These are phyloP conservation scores for Ostrea edulis DNA, from an alignment of 1,140 invertebrate species.

Conservation along the genomic window DNA sequence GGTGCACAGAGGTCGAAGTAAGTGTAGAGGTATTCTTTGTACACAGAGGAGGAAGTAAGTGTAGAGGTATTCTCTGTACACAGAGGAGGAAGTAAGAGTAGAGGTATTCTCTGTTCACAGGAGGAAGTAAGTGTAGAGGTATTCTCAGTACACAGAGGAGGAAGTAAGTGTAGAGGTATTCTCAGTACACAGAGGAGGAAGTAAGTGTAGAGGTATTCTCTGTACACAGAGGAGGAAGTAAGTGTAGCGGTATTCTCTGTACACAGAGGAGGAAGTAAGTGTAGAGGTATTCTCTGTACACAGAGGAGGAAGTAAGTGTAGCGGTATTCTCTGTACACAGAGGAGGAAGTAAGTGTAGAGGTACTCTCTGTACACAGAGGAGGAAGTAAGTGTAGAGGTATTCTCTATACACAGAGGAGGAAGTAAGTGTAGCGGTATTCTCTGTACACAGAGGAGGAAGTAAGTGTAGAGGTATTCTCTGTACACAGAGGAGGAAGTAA, in stretches of 20 bases:
- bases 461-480: neutral
- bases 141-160: neutral
- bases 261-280: slow-evolving; percentile 3
- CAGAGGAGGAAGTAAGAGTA: neutral
- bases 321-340: neutral
- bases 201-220: neutral
- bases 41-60: slow-evolving; percentile 6
- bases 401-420: neutral
- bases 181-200: neutral
- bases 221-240: neutral
- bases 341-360: neutral
- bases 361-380: neutral
- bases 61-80: neutral
- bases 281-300: neutral
- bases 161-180: neutral
- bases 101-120: neutral
- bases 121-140: neutral
- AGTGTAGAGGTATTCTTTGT: neutral
- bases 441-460: neutral
- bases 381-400: neutral
- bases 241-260: neutral
- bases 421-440: neutral
- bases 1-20: neutral
- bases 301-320: neutral
- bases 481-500: slow-evolving; percentile 3